Evolutionary conservation across 2,113 vertebrate species (phyloP).

Genomic region (Pseudorasbora parva): DNA sequence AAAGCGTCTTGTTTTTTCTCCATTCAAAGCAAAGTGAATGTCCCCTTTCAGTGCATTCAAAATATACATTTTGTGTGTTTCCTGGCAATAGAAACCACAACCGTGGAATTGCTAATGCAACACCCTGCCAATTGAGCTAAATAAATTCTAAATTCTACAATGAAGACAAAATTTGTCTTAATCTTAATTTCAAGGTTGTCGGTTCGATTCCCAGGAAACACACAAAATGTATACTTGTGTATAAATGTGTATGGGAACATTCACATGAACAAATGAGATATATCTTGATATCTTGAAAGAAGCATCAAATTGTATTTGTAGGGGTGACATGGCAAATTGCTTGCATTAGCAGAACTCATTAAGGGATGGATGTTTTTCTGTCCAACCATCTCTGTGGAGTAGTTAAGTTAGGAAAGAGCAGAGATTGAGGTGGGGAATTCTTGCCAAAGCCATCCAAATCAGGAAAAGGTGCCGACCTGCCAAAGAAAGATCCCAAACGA

Average conservation of each 20-base stretch:
- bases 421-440: constrained; percentile 79
- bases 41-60: neutral
- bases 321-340: constrained; percentile 16
- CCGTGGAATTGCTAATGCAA: neutral
- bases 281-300: neutral
- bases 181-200: no score
- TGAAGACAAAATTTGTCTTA: neutral
- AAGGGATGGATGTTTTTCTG: constrained; percentile 28
- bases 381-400: constrained; percentile 55
- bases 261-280: neutral
- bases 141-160: neutral
- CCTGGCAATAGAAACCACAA: neutral
- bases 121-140: neutral
- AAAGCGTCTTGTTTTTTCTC: no score
- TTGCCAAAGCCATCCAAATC: constrained; percentile 74
- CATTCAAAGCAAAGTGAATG: neutral
- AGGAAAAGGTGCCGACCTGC: constrained; percentile 71
- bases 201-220: no score
- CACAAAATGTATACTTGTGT: no score
- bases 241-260: no score
- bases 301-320: neutral
- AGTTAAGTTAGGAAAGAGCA: constrained; percentile 74
- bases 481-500: constrained; percentile 50
- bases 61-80: neutral
- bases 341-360: constrained; percentile 53